Evolutionary conservation across 2,113 vertebrate genomes (phyloP).

Genomic region (Geococcyx californianus): DNA sequence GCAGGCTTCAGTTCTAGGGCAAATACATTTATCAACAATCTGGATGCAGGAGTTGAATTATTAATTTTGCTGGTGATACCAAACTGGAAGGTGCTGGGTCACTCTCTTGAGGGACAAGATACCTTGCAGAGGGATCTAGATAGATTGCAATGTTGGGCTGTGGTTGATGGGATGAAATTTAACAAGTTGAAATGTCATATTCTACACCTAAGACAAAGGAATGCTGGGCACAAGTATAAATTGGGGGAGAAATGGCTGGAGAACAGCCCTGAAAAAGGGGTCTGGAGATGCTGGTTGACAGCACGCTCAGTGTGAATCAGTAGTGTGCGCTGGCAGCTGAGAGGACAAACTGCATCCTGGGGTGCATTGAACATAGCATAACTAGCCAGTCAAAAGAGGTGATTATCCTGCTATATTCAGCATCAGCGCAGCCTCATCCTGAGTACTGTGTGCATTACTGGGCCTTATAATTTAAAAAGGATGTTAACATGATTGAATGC

Average conservation of each 20-base stretch:
- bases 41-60: background rate
- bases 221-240: background rate
- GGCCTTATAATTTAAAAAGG: background rate
- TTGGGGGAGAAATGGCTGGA: background rate
- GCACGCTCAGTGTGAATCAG: no score
- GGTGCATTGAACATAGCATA: background rate
- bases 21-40: background rate
- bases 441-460: background rate
- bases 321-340: background rate
- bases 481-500: background rate
- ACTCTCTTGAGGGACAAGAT: background rate
- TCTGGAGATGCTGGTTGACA: no score
- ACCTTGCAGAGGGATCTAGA: background rate
- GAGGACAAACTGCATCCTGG: background rate
- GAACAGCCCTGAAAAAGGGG: background rate
- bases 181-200: no score
- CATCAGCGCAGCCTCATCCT: fast-evolving
- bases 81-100: background rate
- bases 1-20: background rate
- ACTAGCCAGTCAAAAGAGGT: background rate
- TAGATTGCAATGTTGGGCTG: background rate
- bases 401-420: background rate
- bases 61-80: background rate
- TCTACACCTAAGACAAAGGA: background rate
- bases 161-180: background rate